These are phyloP conservation scores for Antheraea assamensis DNA, from an alignment of 2,888 invertebrate genomes.

Conservation along the genomic window DNA sequence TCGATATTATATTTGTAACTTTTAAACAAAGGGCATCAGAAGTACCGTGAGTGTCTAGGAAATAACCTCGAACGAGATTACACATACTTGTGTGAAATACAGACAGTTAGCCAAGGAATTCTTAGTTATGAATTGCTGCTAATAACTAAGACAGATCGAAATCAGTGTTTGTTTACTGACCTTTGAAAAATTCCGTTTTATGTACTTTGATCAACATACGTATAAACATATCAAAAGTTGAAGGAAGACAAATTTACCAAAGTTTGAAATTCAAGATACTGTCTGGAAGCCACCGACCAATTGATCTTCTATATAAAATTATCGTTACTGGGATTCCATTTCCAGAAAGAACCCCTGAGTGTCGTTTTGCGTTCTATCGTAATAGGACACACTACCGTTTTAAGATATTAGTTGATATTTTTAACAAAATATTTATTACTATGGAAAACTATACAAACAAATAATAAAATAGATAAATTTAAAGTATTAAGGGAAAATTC, in stretches of 20 bases:
- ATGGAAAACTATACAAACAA: no score
- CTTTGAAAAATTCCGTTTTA: not conserved
- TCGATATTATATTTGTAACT: conserved; percentile 15
- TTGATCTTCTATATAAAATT: not conserved
- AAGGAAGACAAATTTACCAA: not conserved
- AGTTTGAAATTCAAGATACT: not conserved
- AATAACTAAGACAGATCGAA: not conserved
- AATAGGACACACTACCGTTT: no score
- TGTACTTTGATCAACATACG: not conserved
- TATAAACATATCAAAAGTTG: not conserved
- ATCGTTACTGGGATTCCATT: not conserved
- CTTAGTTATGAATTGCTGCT: not conserved
- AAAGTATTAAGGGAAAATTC: no score
- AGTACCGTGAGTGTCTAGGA: conserved; percentile 7
- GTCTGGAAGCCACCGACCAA: not conserved
- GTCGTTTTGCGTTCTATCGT: no score
- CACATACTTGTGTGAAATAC: not conserved
- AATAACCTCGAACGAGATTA: not conserved
- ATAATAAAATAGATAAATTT: no score
- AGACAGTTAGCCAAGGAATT: not conserved
- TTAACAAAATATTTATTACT: no score
- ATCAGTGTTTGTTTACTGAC: not conserved
- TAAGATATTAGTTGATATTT: no score
- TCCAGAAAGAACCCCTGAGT: no score
- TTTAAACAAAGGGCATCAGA: conserved; percentile 6